Base-by-base conservation (phyloP, 1,140 invertebrate species). In the Amphibalanus amphitrite region DNA sequence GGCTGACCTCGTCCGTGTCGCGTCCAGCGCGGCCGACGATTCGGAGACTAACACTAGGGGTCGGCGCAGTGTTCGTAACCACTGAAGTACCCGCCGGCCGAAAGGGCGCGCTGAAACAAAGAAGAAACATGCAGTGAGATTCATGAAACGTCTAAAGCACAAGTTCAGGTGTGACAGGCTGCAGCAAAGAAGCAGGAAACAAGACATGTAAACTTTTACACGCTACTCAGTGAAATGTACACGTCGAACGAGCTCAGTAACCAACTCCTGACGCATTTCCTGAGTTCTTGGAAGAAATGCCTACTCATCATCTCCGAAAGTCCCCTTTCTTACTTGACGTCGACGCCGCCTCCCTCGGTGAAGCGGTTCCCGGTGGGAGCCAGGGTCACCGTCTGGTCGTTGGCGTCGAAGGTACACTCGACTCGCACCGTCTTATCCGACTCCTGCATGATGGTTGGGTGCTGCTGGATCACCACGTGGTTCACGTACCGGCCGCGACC, bases 391-490 rank as follows among this genome's bases (percentile, higher is more conserved):
- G 82, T 83, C 74, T 83, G 81, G 72, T 84, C 82, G 29, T 76
- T 76, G 17, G 81, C 80, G 73, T 82, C 81, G 74, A 84, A 84
- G 10, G 82, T 80, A 71, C 83, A 84, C 73, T 83, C 81, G 26
- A 84, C 83, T 73, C 82, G 76, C 23, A 84, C 82, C 4, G 79
- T 83, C 71, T 80, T 80, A 74, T 84, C 83, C 26, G 79, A 82
- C 70, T 84, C 81, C 72, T 82, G 82, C 78, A 83, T 82, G 68
- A 83, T 82, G 0, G 83, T 78, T 26, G 83, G 80, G 75, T 84
- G 82, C 73, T 82, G 80, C 72, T 83, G 83, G 69, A 83, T 79
- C 0, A 84, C 81, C 13, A 84, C 80, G 74, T 83, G 82, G 74
- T 83, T 84, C 6, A 80, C 79, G 75, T 81, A 83, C 70, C 78